Base-by-base conservation (phyloP, 2,113 vertebrate species). In the Melanotaenia duboulayi region DNA sequence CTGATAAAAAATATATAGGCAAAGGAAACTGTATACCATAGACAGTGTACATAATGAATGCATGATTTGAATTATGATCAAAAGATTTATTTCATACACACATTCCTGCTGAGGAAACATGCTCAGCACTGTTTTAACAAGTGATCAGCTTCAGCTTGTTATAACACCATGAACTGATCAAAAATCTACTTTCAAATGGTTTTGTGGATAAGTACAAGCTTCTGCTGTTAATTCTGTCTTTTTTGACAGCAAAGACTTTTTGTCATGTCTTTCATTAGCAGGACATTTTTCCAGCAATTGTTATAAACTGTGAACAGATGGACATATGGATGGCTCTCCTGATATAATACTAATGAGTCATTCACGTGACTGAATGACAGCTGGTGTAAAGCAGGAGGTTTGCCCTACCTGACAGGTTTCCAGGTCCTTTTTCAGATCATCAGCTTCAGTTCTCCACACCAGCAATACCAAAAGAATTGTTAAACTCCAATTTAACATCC, bases 381-480 rank as follows among this genome's bases (percentile, higher is more conserved):
- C 44, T 1, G 11, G 4, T 60, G 23, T 28, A 54, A 66, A 65
- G 7, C 7, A 60, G 12, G 9, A 42, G 7, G 11, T 37, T 9
- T n/a, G 13, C 60, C 83, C 35, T 89, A 92, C 91, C 91, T 86
- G 61, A 49, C 7, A 75, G 73, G 70, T 57, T 58, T 71, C 49
- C 57, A 57, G 39, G 25, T 78, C 70, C 68, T 69, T 65, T 2
- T 46, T 87, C 80, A 83, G 76, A 50, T 89, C 76, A 69, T 90
- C 62, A 40, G 83, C 59, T 66, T 88, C 69, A 56, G 16, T 40
- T 63, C 59, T 28, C 4, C 6, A 17, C 74, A n/a, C 24, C 19
- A 3, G 24, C 50, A 22, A 22, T 60, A 56, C 25, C 50, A 35
- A 55, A 68, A 35, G 32, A 58, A 32, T 66, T 48, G 60, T 39